Percentiles rank a stretch among this genome's conserved stretches.
These are phyloP conservation scores for Euura lappo DNA, from an alignment of 1,140 invertebrate species.

Conservation along the genomic window DNA sequence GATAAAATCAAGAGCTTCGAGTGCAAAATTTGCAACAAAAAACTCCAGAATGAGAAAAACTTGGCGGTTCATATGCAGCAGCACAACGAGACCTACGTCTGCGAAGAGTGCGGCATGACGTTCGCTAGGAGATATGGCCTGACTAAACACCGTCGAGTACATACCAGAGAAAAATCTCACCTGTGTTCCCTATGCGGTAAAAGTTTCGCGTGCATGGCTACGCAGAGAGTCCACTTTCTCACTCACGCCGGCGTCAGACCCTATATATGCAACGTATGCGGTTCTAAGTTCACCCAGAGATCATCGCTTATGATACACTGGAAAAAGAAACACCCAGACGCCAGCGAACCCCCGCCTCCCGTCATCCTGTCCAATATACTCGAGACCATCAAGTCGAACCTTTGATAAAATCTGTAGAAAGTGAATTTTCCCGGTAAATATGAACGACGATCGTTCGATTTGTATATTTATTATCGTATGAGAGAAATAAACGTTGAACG, in stretches of 20 bases:
- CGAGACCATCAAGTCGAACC: slow-evolving; percentile 1
- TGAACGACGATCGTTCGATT: too few relatives aligned
- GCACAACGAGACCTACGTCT: slow-evolving; percentile 50
- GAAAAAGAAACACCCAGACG: slow-evolving; percentile 16
- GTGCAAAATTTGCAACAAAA: slow-evolving; percentile 49
- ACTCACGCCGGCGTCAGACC: slow-evolving; percentile 52
- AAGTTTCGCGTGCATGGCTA: slow-evolving; percentile 20
- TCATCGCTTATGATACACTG: slow-evolving; percentile 62
- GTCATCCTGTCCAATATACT: slow-evolving; percentile 20
- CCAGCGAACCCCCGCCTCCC: slow-evolving; percentile 10
- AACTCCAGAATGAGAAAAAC: slow-evolving; percentile 45
- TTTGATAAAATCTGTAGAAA: background rate
- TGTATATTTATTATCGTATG: too few relatives aligned
- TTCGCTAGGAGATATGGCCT: slow-evolving; percentile 74
- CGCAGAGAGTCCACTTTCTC: slow-evolving; percentile 14
- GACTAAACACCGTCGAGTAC: slow-evolving; percentile 68
- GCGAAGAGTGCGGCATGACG: slow-evolving; percentile 63
- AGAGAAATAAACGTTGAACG: too few relatives aligned
- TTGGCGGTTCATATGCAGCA: slow-evolving; percentile 41
- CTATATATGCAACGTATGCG: slow-evolving; percentile 68
- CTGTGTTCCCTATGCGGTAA: slow-evolving; percentile 24
- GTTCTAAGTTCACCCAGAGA: slow-evolving; percentile 67
- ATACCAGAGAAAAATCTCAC: slow-evolving; percentile 37
- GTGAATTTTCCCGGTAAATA: too few relatives aligned
- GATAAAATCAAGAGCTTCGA: slow-evolving; percentile 47